Conservation (phyloP, 2,888 invertebrate species). For the Ferdinandea cuprea region DNA sequence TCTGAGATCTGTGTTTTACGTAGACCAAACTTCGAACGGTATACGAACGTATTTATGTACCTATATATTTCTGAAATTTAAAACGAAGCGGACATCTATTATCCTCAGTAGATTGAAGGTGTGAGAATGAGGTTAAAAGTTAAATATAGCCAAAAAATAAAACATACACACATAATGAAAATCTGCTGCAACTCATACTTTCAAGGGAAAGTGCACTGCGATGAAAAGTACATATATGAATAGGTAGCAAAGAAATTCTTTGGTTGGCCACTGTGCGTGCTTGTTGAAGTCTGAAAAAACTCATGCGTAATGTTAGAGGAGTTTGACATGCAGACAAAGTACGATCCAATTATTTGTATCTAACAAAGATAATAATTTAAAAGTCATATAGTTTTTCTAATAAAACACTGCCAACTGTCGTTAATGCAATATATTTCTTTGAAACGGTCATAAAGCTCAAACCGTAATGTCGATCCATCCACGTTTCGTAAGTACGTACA, state of each 20-base stretch:
- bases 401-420: too few species aligned
- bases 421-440: too few species aligned
- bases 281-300: not conserved
- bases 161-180: not conserved
- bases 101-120: not conserved
- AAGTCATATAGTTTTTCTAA: too few species aligned
- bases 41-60: not conserved
- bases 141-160: constrained; percentile 16
- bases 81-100: constrained; percentile 32
- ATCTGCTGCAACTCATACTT: constrained; percentile 9
- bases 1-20: not conserved
- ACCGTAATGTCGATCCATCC: too few species aligned
- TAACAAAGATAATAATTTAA: not conserved
- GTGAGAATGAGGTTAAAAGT: constrained; percentile 28
- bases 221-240: too few species aligned
- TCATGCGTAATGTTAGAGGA: not conserved
- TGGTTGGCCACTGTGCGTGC: not conserved
- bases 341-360: not conserved
- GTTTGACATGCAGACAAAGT: not conserved
- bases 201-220: not conserved
- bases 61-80: not conserved
- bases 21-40: not conserved
- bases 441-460: too few species aligned
- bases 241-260: not conserved
- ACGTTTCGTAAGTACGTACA: too few species aligned